phyloP scores from a whole-genome alignment of 2,113 vertebrate species.

The Phrynosoma blainvillii region DNA sequence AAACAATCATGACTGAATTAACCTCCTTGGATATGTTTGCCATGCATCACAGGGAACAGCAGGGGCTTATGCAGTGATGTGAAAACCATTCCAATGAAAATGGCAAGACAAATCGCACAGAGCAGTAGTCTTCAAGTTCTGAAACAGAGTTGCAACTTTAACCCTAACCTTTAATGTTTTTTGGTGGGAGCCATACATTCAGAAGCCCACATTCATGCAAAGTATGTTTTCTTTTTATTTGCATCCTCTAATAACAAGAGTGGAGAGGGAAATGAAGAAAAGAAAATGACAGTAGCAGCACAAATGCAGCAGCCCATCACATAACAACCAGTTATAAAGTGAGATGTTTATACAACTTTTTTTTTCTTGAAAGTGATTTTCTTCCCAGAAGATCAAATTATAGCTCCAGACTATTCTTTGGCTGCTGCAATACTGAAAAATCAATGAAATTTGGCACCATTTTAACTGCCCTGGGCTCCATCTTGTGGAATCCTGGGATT shows the following conservation, averaged over 20 bases:
- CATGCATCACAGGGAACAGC: background rate
- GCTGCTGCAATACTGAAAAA: no score
- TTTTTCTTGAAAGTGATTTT: no score
- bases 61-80: background rate
- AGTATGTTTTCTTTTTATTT: background rate
- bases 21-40: background rate
- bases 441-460: no score
- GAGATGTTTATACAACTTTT: no score
- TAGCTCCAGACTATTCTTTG: no score
- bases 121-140: background rate
- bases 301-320: background rate
- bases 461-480: no score
- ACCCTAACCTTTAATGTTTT: background rate
- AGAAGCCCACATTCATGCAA: background rate
- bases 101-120: background rate
- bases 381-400: background rate
- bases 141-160: background rate
- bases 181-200: background rate
- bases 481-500: no score
- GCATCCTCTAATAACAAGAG: background rate
- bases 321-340: background rate
- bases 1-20: background rate
- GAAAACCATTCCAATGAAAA: background rate
- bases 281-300: background rate
- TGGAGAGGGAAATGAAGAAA: background rate